Evolutionary conservation across 2,113 vertebrate genomes (phyloP).

Genomic region (Eclectus roratus): DNA sequence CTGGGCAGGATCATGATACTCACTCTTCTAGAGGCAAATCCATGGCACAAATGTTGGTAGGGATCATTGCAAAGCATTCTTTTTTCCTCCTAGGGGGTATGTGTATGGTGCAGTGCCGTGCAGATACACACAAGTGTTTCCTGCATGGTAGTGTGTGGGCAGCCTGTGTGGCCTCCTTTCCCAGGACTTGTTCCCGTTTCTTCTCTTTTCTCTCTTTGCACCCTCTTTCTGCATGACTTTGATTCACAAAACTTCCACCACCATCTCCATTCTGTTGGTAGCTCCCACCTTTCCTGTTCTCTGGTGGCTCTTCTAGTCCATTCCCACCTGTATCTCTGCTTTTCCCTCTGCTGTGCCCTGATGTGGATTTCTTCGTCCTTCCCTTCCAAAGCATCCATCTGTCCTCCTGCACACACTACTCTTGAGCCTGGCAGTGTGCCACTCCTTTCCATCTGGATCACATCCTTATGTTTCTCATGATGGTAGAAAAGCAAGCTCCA

Average conservation of each 20-base stretch:
- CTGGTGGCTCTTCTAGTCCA: background rate
- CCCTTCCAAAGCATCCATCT: background rate
- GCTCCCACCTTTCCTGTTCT: background rate
- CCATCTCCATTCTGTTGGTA: accelerated
- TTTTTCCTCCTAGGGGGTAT: background rate
- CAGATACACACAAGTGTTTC: background rate
- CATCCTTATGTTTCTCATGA: accelerated
- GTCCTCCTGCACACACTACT: background rate
- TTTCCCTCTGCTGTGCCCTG: background rate
- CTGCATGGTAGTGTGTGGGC: background rate
- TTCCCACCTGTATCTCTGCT: background rate
- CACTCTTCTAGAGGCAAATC: background rate
- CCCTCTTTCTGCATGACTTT: background rate
- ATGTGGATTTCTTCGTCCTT: background rate
- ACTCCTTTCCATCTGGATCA: background rate
- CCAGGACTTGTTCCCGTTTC: background rate
- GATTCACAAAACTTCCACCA: background rate
- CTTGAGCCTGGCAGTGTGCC: background rate
- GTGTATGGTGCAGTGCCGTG: accelerated
- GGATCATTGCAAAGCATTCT: background rate
- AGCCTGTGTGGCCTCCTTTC: background rate
- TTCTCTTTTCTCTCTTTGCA: background rate
- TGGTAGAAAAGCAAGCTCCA: background rate
- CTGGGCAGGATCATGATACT: background rate
- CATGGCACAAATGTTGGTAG: background rate